phyloP scores from a whole-genome alignment of 1,140 invertebrate species.

The Nomia melanderi region DNA sequence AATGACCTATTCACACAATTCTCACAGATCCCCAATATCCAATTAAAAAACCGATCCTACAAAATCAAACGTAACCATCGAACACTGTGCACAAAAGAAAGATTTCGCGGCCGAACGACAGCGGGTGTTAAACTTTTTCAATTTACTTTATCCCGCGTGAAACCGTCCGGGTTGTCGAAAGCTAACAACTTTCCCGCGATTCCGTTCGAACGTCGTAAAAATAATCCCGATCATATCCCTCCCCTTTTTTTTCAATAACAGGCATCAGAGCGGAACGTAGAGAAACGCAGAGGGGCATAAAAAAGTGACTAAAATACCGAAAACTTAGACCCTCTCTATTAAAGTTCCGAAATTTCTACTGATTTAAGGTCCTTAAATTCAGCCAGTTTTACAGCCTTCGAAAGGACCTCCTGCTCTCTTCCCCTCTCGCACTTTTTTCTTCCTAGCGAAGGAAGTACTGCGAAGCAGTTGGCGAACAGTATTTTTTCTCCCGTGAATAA shows the following conservation, averaged over 20 bases:
- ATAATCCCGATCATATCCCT: background rate
- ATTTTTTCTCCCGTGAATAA: constrained; percentile 35
- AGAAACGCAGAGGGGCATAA: background rate
- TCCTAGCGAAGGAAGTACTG: background rate
- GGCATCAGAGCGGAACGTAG: no score
- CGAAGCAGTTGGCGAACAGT: constrained; percentile 18
- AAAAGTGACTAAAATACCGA: background rate
- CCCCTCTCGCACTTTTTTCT: background rate
- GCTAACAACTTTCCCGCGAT: background rate
- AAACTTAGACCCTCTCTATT: background rate
- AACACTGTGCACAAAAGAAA: no score
- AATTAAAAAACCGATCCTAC: no score
- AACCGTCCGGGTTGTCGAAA: background rate
- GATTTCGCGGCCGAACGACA: no score
- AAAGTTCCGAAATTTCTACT: background rate
- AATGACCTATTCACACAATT: no score
- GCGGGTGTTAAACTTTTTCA: no score
- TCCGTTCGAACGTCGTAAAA: background rate
- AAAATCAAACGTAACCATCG: no score
- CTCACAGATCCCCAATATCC: no score
- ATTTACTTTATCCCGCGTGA: no score
- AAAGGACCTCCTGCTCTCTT: background rate
- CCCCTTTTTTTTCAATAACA: background rate
- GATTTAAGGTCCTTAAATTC: background rate
- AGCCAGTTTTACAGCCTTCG: background rate